Conservation (phyloP, 1,140 invertebrate genomes). For the Carcinoscorpius rotundicauda region DNA sequence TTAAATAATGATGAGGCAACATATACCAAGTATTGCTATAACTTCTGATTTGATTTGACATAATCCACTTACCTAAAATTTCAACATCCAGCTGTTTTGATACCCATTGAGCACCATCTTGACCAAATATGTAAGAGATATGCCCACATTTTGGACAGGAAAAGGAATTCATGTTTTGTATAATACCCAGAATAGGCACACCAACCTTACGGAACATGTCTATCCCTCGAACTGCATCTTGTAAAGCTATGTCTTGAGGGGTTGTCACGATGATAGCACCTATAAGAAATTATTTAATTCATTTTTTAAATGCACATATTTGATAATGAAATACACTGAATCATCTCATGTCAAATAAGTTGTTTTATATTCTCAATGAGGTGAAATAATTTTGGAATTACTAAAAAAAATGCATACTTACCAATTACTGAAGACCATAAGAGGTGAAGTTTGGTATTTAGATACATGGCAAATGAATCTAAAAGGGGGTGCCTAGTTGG, state of each 20-base stretch:
- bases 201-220: constrained; percentile 44
- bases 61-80: constrained; percentile 15
- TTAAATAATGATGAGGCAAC: constrained; percentile 2
- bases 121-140: constrained; percentile 28
- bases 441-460: no score
- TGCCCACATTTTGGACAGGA: constrained; percentile 53
- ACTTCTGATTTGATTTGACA: not conserved
- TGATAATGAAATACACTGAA: no score
- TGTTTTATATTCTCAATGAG: no score
- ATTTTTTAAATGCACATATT: no score
- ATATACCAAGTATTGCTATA: constrained; percentile 1
- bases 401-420: no score
- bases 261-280: constrained; percentile 72
- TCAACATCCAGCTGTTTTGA: constrained; percentile 22
- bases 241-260: constrained; percentile 64
- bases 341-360: no score
- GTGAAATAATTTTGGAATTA: no score
- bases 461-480: no score
- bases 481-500: no score
- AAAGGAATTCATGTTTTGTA: constrained; percentile 63
- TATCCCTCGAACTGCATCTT: constrained; percentile 53
- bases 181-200: constrained; percentile 63
- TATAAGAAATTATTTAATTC: constrained; percentile 19
- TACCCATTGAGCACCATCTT: constrained; percentile 23
- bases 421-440: no score